Conservation (phyloP, 2,797 vertebrate genomes). For the Luscinia luscinia region DNA sequence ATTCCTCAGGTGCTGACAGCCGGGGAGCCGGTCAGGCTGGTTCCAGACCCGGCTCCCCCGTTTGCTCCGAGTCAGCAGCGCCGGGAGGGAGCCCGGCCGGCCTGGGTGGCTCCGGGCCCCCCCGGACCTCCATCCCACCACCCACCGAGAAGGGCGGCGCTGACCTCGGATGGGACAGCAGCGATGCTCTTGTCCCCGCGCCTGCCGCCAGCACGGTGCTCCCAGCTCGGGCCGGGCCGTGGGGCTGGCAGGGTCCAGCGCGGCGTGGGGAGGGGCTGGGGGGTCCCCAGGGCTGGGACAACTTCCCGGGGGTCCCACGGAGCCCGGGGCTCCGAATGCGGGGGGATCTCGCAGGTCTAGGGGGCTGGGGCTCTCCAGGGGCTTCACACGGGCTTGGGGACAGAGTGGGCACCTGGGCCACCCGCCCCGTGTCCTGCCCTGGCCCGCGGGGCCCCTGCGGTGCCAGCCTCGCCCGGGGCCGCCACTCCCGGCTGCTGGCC, state of each 20-base stretch:
- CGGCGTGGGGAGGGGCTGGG: rapidly evolving
- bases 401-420: background rate
- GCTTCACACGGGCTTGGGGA: background rate
- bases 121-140: background rate
- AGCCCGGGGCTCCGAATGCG: background rate
- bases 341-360: rapidly evolving
- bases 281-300: background rate
- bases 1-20: slow-evolving; percentile 76
- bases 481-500: background rate
- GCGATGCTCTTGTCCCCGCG: background rate
- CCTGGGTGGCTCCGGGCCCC: slow-evolving; percentile 19
- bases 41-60: slow-evolving; percentile 33
- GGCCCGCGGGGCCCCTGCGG: background rate
- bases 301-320: rapidly evolving
- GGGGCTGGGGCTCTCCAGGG: background rate
- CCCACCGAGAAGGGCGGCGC: background rate
- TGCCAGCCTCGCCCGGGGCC: slow-evolving; percentile 2
- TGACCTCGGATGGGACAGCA: slow-evolving; percentile 1
- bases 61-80: slow-evolving; percentile 49
- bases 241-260: background rate
- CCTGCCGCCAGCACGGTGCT: too few relatives aligned
- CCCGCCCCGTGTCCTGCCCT: background rate
- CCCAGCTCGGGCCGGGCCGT: rapidly evolving
- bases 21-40: slow-evolving; percentile 75
- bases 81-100: background rate